These are phyloP conservation scores for Sander vitreus DNA, from an alignment of 2,113 vertebrate species.

Conservation along the genomic window DNA sequence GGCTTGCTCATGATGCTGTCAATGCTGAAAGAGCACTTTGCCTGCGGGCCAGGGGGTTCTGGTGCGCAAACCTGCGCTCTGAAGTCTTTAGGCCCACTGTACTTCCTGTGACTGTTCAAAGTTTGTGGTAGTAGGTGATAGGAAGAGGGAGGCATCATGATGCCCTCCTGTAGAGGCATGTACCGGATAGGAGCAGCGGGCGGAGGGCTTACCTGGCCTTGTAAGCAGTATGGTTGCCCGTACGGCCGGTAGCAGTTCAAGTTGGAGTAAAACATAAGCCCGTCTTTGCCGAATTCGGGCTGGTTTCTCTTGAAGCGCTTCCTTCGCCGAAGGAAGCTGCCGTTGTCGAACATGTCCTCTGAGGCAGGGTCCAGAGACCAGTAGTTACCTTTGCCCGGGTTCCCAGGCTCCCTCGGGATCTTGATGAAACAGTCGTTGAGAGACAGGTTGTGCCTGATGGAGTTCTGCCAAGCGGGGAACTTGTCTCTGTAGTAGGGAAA, in stretches of 20 bases:
- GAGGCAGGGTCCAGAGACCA: conserved; percentile 94
- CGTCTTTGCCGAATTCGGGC: conserved; percentile 77
- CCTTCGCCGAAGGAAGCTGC: conserved; percentile 92
- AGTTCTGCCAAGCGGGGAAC: conserved; percentile 96
- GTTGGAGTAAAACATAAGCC: conserved; percentile 80
- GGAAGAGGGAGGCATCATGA: conserved; percentile 64
- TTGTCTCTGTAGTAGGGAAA: conserved; percentile 91
- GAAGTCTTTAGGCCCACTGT: conserved; percentile 56
- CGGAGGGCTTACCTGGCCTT: conserved; percentile 70
- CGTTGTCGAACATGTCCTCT: conserved; percentile 94
- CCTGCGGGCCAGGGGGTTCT: conserved; percentile 43
- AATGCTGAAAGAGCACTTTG: conserved; percentile 87
- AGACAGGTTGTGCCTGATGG: conserved; percentile 95
- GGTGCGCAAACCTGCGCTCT: conserved; percentile 55
- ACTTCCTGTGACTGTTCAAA: conserved; percentile 50
- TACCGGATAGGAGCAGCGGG: conserved; percentile 68
- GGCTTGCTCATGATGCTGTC: conserved; percentile 87
- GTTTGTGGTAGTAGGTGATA: conserved; percentile 66
- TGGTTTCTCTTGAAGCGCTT: conserved; percentile 91
- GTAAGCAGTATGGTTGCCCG: conserved; percentile 78
- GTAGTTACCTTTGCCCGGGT: conserved; percentile 96
- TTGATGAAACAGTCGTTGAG: conserved; percentile 99
- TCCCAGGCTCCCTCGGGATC: conserved; percentile 94
- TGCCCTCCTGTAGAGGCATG: conserved; percentile 75
- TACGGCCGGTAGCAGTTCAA: conserved; percentile 78